phyloP scores from a whole-genome alignment of 2,888 invertebrate species.

The Hyles lineata region DNA sequence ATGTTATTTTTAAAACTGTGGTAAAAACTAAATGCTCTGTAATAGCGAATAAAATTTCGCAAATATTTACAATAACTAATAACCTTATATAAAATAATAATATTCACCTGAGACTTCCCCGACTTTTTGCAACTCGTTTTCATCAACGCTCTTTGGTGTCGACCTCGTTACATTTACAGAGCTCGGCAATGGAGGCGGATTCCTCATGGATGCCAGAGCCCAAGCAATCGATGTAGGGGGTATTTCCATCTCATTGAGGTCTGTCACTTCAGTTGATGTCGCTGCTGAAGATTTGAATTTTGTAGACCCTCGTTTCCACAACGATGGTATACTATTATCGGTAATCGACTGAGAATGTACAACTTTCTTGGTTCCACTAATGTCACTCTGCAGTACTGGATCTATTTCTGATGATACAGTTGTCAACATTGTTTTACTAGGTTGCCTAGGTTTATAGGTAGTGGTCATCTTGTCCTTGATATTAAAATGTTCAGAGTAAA shows the following conservation, averaged over 20 bases:
- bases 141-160: conserved; percentile 64
- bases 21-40: no score
- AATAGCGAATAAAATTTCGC: no score
- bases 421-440: conserved; percentile 64
- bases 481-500: conserved; percentile 76
- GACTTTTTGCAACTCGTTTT: conserved; percentile 78
- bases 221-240: conserved; percentile 82
- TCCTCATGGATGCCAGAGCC: conserved; percentile 79
- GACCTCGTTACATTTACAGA: conserved; percentile 55
- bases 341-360: conserved; percentile 73
- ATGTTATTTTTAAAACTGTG: no score
- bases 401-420: conserved; percentile 80
- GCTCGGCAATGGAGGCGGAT: conserved; percentile 64
- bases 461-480: conserved; percentile 66
- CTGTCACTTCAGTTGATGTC: conserved; percentile 57
- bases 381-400: conserved; percentile 75
- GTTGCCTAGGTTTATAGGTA: conserved; percentile 49
- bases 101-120: conserved; percentile 70
- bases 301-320: conserved; percentile 81
- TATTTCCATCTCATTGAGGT: conserved; percentile 69
- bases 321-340: conserved; percentile 77
- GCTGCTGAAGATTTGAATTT: conserved; percentile 68
- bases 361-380: conserved; percentile 68
- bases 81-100: not conserved
- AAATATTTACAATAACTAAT: not conserved